Evolutionary conservation across 2,797 vertebrate genomes (phyloP), one percentile per base, ranked within the genome.

Genomic region (Novumbra hubbsi): DNA sequence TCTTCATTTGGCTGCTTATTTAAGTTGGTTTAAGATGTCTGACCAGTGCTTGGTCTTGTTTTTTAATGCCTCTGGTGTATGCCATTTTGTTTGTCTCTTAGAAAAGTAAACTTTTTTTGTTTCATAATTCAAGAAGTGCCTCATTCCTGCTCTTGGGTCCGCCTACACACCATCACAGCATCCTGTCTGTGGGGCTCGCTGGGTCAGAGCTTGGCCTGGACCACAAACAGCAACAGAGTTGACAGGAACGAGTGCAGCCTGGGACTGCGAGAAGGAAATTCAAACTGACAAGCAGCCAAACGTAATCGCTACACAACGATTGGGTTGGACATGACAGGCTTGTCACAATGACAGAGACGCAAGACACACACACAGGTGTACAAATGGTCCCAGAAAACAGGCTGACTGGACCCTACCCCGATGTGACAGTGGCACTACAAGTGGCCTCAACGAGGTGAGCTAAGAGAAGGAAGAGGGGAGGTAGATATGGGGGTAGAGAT

Each of bases 381-480:
- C 6, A 67, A 38, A 38, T 38, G 34, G 34, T 38, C 34, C 5
- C 0, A 38, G 34, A 7, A 71, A 19, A 55, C 14, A 55, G 49
- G 55, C 16, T 19, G 50, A 52, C 50, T 52, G 50, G 69, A 71
- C n/a, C 21, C 9, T 27, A 27, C 24, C 57, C 21, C 24, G 17
- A 62, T 24, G 14, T 62, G n/a, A 62, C 24, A 62, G 19, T 55
- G 1, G 17, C 50, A 78, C 50, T 52, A 28, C 71, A 79, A 65
- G 32, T 24, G 65, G 63, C 28, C 57, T 45, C 19, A 73, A 52
- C 50, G 73, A 72, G n/a, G n/a, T n/a, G n/a, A n/a, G n/a, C n/a
- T n/a, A n/a, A n/a, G n/a, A n/a, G n/a, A n/a, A n/a, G n/a, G 48
- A 71, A 28, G 50, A 57, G 69, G 65, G 72, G 71, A 27, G 30